phyloP scores from a whole-genome alignment of 2,113 vertebrate genomes.

The Eurystomus gularis region DNA sequence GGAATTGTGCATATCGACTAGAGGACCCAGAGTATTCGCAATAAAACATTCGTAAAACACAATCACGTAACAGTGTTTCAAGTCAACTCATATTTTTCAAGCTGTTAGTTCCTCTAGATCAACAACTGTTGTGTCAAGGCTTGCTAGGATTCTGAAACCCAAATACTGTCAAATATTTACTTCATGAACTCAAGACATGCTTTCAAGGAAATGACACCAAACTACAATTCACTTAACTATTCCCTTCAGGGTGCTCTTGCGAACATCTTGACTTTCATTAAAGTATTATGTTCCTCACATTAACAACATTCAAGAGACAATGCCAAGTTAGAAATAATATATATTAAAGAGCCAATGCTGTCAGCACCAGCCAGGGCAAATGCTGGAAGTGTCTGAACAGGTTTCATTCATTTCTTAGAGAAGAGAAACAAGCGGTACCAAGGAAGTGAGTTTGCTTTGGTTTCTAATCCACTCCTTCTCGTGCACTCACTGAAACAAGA shows the following conservation, averaged over 20 bases:
- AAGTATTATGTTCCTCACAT: not conserved
- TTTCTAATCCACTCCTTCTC: not conserved
- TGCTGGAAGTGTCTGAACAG: not conserved
- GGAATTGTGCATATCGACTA: too few relatives aligned
- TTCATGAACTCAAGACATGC: not conserved
- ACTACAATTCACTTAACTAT: not conserved
- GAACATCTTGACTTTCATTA: not conserved
- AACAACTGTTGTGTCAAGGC: not conserved
- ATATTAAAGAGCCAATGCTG: not conserved
- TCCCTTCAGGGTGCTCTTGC: not conserved
- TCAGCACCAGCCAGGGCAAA: not conserved
- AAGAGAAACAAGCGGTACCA: not conserved
- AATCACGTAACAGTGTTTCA: not conserved
- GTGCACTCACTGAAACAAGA: not conserved
- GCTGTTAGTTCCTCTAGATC: not conserved
- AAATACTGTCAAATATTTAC: not conserved
- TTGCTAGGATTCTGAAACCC: not conserved
- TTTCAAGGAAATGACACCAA: not conserved
- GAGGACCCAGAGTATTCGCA: not conserved
- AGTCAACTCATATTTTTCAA: not conserved
- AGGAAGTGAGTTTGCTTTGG: not conserved
- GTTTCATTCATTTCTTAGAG: not conserved
- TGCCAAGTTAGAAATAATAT: not conserved
- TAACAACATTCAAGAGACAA: not conserved
- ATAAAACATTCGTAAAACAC: not conserved